Conservation (phyloP, 2,113 vertebrate species). For the Muntiacus reevesi region DNA sequence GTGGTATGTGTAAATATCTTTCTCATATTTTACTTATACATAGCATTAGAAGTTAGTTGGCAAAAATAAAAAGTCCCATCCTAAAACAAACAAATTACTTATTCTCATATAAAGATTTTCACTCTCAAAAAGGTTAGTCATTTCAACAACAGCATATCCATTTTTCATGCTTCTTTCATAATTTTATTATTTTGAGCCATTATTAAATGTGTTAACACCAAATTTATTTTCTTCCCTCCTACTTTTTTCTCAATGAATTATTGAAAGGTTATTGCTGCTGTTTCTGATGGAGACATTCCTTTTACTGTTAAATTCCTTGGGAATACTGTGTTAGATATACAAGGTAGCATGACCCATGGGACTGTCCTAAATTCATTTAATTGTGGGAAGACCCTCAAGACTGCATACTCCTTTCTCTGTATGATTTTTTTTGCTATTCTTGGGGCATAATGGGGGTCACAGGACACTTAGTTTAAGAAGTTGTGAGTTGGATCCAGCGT, state of each 20-base stretch:
- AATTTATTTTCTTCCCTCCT: constrained; percentile 44
- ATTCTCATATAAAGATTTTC: neutral
- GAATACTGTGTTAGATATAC: neutral
- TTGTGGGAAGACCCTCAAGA: neutral
- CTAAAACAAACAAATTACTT: constrained; percentile 30
- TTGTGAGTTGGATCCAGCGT: neutral
- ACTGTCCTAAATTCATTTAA: neutral
- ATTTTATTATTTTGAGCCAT: constrained; percentile 51
- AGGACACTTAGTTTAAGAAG: neutral
- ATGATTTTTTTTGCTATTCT: neutral
- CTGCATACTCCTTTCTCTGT: neutral
- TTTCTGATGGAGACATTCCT: neutral
- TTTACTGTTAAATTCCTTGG: constrained; percentile 35
- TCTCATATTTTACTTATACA: constrained; percentile 42
- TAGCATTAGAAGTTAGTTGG: neutral
- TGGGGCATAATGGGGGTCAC: neutral
- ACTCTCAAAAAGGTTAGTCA: constrained; percentile 9
- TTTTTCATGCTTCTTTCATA: constrained; percentile 47
- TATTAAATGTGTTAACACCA: constrained; percentile 22
- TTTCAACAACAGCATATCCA: constrained; percentile 14
- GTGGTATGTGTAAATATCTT: neutral
- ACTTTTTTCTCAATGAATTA: constrained; percentile 50
- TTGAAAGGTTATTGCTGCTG: constrained; percentile 45
- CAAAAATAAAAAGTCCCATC: neutral
- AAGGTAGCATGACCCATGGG: neutral